phyloP scores from a whole-genome alignment of 2,113 vertebrate species.

The Naja naja region DNA sequence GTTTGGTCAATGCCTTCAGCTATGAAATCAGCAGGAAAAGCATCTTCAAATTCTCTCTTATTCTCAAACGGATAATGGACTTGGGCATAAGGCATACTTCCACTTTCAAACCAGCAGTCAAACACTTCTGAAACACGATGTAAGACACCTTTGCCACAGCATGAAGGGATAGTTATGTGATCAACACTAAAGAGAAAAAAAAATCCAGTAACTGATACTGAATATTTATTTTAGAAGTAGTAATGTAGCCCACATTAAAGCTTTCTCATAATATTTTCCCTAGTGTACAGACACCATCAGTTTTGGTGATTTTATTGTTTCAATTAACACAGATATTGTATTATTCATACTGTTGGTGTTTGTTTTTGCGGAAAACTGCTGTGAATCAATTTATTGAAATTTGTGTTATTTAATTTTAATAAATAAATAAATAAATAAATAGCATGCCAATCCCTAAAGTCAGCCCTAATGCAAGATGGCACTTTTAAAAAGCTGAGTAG shows the following conservation, averaged over 20 bases:
- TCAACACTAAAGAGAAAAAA: slow-evolving; percentile 77
- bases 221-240: background rate
- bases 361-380: background rate
- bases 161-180: slow-evolving; percentile 82
- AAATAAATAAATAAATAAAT: background rate
- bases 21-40: slow-evolving; percentile 96
- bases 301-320: background rate
- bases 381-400: background rate
- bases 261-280: background rate
- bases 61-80: slow-evolving; percentile 96
- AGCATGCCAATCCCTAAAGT: background rate
- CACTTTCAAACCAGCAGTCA: slow-evolving; percentile 98
- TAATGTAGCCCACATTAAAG: background rate
- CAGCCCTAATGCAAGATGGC: background rate
- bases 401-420: background rate
- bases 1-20: slow-evolving; percentile 98
- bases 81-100: slow-evolving; percentile 98
- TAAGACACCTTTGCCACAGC: slow-evolving; percentile 80
- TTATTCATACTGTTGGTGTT: background rate
- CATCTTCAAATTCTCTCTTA: slow-evolving; percentile 87
- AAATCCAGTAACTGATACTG: background rate
- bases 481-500: background rate
- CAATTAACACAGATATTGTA: background rate
- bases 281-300: background rate
- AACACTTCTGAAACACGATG: slow-evolving; percentile 88